phyloP scores from a whole-genome alignment of 2,888 invertebrate species.

The Dioctria rufipes region DNA sequence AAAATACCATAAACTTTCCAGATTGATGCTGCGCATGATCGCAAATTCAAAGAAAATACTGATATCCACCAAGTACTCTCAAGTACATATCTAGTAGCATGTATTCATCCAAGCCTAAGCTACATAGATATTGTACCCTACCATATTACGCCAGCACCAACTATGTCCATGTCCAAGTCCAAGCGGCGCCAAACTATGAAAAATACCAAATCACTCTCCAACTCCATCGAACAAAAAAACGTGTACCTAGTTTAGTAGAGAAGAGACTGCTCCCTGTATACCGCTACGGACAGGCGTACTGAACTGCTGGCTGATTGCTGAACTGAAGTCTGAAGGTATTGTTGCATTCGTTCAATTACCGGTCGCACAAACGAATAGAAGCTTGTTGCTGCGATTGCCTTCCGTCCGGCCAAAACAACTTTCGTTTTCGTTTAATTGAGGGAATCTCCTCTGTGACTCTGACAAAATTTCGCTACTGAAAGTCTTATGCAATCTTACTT shows the following conservation, averaged over 20 bases:
- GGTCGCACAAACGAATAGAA: background rate
- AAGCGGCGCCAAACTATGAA: too few relatives aligned
- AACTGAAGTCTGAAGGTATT: background rate
- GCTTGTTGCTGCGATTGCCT: background rate
- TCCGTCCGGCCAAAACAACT: conserved; percentile 26
- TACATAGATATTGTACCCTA: too few relatives aligned
- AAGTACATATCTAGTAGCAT: too few relatives aligned
- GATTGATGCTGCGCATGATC: conserved; percentile 38
- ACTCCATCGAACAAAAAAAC: background rate
- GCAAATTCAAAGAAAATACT: background rate
- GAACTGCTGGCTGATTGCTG: background rate
- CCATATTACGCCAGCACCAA: too few relatives aligned
- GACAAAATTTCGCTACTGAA: background rate
- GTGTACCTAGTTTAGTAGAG: background rate
- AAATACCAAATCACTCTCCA: background rate
- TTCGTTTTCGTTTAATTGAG: conserved; percentile 14
- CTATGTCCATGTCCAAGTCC: too few relatives aligned
- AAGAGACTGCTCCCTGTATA: background rate
- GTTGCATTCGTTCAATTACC: background rate
- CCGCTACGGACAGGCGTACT: background rate
- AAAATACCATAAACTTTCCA: conserved; percentile 26
- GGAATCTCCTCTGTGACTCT: conserved; percentile 10
- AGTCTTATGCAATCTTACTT: conserved; percentile 12
- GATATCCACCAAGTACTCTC: too few relatives aligned
- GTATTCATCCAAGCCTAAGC: too few relatives aligned